Conservation (phyloP, 2,797 vertebrate genomes). For the Pseudochaenichthys georgianus region DNA sequence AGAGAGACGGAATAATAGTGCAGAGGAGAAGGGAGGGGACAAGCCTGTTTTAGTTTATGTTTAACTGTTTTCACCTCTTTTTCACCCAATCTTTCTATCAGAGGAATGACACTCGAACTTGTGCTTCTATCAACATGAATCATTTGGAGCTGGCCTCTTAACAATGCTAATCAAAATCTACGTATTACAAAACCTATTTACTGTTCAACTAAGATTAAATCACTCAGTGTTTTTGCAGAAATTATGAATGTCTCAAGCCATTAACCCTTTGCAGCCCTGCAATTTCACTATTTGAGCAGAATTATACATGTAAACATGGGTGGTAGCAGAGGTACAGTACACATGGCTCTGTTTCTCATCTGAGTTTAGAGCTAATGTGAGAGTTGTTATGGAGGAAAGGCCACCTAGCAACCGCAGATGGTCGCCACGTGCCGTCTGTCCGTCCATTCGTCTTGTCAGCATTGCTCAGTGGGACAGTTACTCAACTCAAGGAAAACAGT, state of each 20-base stretch:
- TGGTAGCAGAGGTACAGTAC: not conserved
- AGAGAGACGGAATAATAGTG: constrained; percentile 59
- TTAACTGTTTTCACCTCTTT: constrained; percentile 20
- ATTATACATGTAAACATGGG: constrained; percentile 17
- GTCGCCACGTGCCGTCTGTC: constrained; percentile 61
- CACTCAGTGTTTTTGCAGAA: constrained; percentile 2
- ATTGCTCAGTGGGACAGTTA: constrained; percentile 40
- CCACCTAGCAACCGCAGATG: constrained; percentile 67
- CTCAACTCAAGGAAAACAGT: constrained; percentile 48
- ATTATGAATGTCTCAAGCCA: constrained; percentile 7
- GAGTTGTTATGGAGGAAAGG: constrained; percentile 52
- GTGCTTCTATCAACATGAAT: not conserved
- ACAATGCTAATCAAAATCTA: not conserved
- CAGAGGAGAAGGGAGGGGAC: constrained; percentile 28
- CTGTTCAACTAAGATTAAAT: constrained; percentile 9
- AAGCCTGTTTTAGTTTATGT: constrained; percentile 47
- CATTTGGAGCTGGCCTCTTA: constrained; percentile 1
- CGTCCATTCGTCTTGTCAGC: constrained; percentile 63
- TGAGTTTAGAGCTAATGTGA: constrained; percentile 45
- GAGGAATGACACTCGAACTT: not conserved
- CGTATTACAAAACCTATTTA: constrained; percentile 6
- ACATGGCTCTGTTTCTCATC: constrained; percentile 58
- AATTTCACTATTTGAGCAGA: constrained; percentile 19
- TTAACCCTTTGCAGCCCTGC: constrained; percentile 11
- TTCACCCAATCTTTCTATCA: not conserved